Conservation (phyloP, 2,797 vertebrate genomes). For the Melanotaenia pygmaea region DNA sequence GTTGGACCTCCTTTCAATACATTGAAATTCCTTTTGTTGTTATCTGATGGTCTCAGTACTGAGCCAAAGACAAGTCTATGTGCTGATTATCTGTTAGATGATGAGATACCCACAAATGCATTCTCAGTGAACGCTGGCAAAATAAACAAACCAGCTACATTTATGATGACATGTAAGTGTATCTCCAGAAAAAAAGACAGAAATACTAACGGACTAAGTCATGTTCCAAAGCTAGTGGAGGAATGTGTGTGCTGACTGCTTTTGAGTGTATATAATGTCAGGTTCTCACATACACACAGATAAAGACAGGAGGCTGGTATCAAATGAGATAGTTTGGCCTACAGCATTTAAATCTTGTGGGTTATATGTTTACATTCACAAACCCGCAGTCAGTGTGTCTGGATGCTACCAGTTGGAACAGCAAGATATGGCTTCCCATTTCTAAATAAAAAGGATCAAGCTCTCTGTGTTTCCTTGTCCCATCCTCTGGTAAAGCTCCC, state of each 20-base stretch:
- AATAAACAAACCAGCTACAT: conserved; percentile 24
- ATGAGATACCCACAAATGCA: conserved; percentile 28
- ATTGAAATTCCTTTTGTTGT: conserved; percentile 37
- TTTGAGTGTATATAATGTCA: conserved; percentile 30
- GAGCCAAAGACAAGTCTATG: conserved; percentile 41
- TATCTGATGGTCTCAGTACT: conserved; percentile 49
- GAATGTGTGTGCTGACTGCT: conserved; percentile 21
- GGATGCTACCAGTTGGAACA: conserved; percentile 36
- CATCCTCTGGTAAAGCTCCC: conserved; percentile 68
- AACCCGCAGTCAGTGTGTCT: conserved; percentile 11
- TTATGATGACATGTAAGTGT: conserved; percentile 14
- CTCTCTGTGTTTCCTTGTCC: conserved; percentile 60
- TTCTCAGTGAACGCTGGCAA: conserved; percentile 28
- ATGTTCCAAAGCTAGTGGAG: background rate
- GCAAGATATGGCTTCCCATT: conserved; percentile 19
- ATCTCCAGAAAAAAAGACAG: conserved; percentile 10
- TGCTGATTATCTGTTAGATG: conserved; percentile 29
- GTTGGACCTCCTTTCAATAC: conserved; percentile 10
- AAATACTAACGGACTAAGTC: conserved; percentile 5
- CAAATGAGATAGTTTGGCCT: conserved; percentile 19
- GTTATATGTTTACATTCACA: conserved; percentile 20
- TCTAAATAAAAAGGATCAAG: conserved; percentile 30
- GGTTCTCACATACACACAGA: conserved; percentile 11
- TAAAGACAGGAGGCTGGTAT: conserved; percentile 15
- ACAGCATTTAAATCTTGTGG: background rate